These are phyloP conservation scores for Cirrhinus molitorella DNA, from an alignment of 2,797 vertebrate species.

Conservation along the genomic window DNA sequence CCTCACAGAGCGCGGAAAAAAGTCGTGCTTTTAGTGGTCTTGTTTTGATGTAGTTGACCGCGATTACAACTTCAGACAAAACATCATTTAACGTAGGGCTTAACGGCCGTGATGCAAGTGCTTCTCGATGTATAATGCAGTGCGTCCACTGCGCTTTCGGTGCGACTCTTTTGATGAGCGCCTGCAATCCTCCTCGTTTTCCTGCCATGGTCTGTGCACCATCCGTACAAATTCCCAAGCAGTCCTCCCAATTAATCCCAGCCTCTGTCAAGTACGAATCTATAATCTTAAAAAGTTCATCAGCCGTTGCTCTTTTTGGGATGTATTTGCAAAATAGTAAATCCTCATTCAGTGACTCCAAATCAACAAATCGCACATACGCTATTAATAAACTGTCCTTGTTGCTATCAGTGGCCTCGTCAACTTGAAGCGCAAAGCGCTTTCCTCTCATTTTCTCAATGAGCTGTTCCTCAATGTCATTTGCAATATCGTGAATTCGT, in stretches of 20 bases:
- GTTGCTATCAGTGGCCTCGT: too few species aligned
- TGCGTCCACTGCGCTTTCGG: neutral
- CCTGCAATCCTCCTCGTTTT: neutral
- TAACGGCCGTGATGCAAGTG: neutral
- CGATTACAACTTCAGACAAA: neutral
- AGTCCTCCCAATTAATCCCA: neutral
- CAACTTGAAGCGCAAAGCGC: too few species aligned
- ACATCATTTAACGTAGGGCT: neutral
- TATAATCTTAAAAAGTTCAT: neutral
- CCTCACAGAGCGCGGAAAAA: neutral
- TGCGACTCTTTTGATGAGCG: neutral
- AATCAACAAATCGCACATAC: too few species aligned
- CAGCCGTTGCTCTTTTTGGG: neutral
- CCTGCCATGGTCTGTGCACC: neutral
- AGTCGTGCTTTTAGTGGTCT: neutral
- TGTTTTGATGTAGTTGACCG: neutral
- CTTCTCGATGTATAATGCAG: neutral
- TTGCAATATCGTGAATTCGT: too few species aligned
- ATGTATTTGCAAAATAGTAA: neutral
- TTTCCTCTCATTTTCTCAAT: too few species aligned
- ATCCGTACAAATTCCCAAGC: neutral
- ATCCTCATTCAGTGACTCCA: neutral
- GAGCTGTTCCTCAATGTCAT: too few species aligned
- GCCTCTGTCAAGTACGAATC: neutral
- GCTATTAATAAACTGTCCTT: too few species aligned